Conservation (phyloP, 2,113 vertebrate species). For the Chrysemys picta region DNA sequence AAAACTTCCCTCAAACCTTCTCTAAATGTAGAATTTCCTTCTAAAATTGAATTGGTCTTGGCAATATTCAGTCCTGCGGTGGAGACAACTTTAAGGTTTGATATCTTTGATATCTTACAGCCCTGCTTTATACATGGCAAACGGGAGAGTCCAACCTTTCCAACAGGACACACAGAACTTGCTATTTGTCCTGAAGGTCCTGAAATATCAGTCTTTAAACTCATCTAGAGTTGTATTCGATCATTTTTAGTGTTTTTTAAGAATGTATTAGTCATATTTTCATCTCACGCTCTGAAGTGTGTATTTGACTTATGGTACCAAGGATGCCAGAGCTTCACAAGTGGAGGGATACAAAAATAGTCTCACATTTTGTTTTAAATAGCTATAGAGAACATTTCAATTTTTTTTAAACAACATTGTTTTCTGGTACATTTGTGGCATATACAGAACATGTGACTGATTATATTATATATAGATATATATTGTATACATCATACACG, state of each 20-base stretch:
- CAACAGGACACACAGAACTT: neutral
- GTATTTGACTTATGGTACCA: neutral
- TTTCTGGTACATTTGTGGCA: no score
- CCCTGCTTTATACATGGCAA: neutral
- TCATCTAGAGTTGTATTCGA: neutral
- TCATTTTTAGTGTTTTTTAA: neutral
- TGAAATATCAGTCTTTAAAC: neutral
- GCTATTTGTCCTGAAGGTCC: neutral
- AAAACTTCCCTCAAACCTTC: neutral
- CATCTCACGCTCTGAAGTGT: neutral
- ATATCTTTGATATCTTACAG: neutral
- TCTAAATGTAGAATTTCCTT: neutral
- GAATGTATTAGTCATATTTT: neutral
- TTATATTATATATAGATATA: no score
- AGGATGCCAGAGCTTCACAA: no score
- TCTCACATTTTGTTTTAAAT: no score
- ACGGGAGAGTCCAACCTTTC: neutral
- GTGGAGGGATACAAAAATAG: no score
- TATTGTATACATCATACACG: no score
- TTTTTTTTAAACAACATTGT: no score
- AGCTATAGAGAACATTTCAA: no score
- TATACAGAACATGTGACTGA: no score
- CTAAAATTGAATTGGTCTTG: neutral
- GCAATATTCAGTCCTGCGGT: neutral
- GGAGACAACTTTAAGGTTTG: neutral